Percentiles rank a stretch among this genome's conserved stretches.
Conservation (phyloP, 37 sponge, comb jelly and placozoan species). For the Beroe forskalii region DNA sequence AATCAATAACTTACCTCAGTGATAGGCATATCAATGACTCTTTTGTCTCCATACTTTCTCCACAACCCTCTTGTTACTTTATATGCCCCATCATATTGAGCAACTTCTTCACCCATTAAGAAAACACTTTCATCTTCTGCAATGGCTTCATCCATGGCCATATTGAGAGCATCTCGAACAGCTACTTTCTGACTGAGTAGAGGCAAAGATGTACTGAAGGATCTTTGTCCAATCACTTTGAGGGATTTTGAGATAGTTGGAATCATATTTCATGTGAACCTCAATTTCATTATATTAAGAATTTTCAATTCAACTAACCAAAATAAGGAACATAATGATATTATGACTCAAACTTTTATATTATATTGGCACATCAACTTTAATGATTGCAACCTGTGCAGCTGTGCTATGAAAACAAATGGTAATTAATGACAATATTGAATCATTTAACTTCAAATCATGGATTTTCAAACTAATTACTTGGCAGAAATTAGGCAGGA, state of each 20-base stretch:
- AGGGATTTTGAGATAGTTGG: conserved; percentile 19
- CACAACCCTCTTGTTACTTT: conserved; percentile 81
- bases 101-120: conserved; percentile 97
- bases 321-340: too few species aligned
- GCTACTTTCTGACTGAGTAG: conserved; percentile 56
- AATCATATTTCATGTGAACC: too few species aligned
- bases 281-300: too few species aligned
- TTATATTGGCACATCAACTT: too few species aligned
- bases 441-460: too few species aligned
- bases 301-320: too few species aligned
- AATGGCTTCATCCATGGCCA: conserved; percentile 94
- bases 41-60: conserved; percentile 75
- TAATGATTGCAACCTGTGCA: too few species aligned
- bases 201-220: conserved; percentile 19
- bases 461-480: too few species aligned
- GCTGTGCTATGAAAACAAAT: too few species aligned
- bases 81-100: conserved; percentile 89
- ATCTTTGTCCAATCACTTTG: background rate
- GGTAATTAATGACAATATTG: too few species aligned
- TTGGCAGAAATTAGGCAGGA: too few species aligned
- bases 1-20: conserved; percentile 68
- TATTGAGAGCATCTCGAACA: conserved; percentile 90
- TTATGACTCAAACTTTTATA: too few species aligned
- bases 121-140: conserved; percentile 82
- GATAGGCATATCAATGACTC: conserved; percentile 95